These are phyloP conservation scores for Atrichornis clamosus DNA, from an alignment of 2,113 vertebrate genomes.

Conservation along the genomic window DNA sequence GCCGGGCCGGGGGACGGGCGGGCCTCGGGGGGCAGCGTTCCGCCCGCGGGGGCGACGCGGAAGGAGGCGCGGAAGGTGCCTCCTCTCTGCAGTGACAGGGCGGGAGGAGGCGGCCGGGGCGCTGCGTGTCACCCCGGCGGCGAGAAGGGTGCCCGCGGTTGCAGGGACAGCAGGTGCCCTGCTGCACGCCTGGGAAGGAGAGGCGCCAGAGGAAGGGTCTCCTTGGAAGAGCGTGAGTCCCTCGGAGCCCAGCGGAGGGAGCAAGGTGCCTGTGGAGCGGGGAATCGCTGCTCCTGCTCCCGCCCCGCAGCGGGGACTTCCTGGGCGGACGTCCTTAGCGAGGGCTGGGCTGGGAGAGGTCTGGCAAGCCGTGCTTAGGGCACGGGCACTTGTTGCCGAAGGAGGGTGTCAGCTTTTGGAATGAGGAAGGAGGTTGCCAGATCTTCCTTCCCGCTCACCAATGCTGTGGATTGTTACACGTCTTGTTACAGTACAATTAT, in stretches of 20 bases:
- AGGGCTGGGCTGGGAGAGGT: accelerated
- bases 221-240: not conserved
- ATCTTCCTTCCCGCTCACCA: not conserved
- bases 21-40: not conserved
- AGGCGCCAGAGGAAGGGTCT: not conserved
- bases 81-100: not conserved
- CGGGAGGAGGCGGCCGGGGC: not conserved
- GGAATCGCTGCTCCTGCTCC: not conserved
- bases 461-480: not conserved
- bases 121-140: not conserved
- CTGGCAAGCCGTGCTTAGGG: accelerated
- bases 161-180: not conserved
- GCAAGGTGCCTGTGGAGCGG: not conserved
- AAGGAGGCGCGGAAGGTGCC: not conserved
- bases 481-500: not conserved
- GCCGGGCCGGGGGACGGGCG: not conserved
- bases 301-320: not conserved
- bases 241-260: not conserved
- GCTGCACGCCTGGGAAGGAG: not conserved
- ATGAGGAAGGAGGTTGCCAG: not conserved
- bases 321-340: not conserved
- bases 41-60: not conserved
- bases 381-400: not conserved
- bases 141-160: not conserved
- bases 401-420: not conserved